Evolutionary conservation across 2,113 vertebrate species (phyloP).

Genomic region (Pelecanoides urinatrix): DNA sequence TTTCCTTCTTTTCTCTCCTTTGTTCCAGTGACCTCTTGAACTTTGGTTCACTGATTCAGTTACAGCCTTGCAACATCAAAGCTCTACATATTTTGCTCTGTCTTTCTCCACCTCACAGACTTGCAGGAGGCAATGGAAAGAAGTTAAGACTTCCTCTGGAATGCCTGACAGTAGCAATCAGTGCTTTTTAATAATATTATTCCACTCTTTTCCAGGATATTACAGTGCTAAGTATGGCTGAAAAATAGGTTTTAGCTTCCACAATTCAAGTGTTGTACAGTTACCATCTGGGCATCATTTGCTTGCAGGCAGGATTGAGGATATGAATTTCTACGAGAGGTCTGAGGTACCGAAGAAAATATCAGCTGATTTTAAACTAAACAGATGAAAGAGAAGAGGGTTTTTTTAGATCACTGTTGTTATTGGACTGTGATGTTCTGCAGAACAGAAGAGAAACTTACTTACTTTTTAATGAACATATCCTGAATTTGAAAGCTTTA

Average conservation of each 20-base stretch:
- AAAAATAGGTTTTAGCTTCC: neutral
- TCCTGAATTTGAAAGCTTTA: neutral
- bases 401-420: neutral
- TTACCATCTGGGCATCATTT: neutral
- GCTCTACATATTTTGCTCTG: no score
- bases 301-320: neutral
- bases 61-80: no score
- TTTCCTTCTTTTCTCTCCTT: constrained; percentile 26
- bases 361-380: neutral
- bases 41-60: constrained; percentile 56
- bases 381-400: neutral
- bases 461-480: neutral
- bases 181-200: neutral
- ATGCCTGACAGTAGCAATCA: neutral
- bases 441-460: neutral
- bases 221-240: neutral
- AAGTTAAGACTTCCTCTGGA: no score
- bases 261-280: neutral
- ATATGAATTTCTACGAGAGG: neutral
- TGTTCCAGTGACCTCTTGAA: constrained; percentile 55
- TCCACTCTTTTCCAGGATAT: neutral
- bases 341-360: neutral
- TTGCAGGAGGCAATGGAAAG: no score
- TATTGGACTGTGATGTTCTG: neutral
- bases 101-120: no score